Conservation (phyloP, 2,797 vertebrate species). For the Rhinophrynus dorsalis region DNA sequence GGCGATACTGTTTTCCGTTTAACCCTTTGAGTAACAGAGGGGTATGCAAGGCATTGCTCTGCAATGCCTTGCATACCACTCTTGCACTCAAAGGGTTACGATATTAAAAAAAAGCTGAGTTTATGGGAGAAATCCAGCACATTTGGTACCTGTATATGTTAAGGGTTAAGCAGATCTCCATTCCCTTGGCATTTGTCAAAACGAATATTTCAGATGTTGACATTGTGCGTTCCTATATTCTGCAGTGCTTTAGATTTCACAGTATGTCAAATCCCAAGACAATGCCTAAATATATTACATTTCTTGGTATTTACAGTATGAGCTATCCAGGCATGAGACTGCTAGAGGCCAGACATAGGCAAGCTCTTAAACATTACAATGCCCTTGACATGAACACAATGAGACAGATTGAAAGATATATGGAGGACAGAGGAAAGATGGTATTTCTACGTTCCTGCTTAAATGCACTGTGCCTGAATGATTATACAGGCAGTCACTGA, state of each 20-base stretch:
- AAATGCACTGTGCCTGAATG: slow-evolving; percentile 19
- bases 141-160: no score
- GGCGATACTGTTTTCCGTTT: no score
- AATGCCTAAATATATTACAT: slow-evolving; percentile 29
- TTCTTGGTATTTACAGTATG: slow-evolving; percentile 40
- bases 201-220: slow-evolving; percentile 24
- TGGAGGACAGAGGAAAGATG: slow-evolving; percentile 10
- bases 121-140: no score
- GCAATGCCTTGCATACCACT: no score
- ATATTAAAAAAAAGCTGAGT: no score
- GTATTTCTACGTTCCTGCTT: slow-evolving; percentile 23
- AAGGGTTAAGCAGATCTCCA: not conserved
- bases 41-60: no score
- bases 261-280: slow-evolving; percentile 27
- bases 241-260: slow-evolving; percentile 1
- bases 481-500: slow-evolving; percentile 19
- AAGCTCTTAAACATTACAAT: slow-evolving; percentile 13
- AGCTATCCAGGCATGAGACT: slow-evolving; percentile 37
- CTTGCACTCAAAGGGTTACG: no score
- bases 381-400: slow-evolving; percentile 40
- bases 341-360: slow-evolving; percentile 42
- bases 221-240: not conserved
- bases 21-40: no score
- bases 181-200: slow-evolving; percentile 23
- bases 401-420: slow-evolving; percentile 47